phyloP scores from a whole-genome alignment of 2,888 invertebrate genomes.

The Yponomeuta plumbellus region DNA sequence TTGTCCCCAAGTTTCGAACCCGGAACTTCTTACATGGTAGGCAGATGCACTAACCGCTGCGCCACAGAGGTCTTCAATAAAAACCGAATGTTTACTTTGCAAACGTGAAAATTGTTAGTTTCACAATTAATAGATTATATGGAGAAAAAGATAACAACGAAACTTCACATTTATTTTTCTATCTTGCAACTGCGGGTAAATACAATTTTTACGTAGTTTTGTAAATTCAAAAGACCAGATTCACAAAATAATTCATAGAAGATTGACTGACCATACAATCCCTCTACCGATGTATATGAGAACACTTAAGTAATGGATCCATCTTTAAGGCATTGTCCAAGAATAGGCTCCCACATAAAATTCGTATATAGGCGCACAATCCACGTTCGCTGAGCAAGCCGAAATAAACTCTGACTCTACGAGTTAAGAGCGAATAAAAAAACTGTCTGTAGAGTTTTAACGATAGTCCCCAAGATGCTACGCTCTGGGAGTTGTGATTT shows the following conservation, averaged over 20 bases:
- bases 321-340: slow-evolving; percentile 9
- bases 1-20: too few species aligned
- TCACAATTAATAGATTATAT: too few species aligned
- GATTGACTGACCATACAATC: neutral
- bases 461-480: slow-evolving; percentile 6
- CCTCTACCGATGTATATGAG: neutral
- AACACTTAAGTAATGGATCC: slow-evolving; percentile 13
- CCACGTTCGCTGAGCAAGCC: neutral
- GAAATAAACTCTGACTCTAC: neutral
- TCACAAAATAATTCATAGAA: neutral
- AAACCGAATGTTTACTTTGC: too few species aligned
- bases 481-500: slow-evolving; percentile 5
- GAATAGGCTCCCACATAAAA: slow-evolving; percentile 1
- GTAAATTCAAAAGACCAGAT: too few species aligned
- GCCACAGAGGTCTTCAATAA: too few species aligned
- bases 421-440: neutral
- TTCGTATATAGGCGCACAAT: neutral
- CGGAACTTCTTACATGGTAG: too few species aligned
- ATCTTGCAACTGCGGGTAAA: too few species aligned
- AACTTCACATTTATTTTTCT: too few species aligned
- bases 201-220: too few species aligned
- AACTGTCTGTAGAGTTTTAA: neutral
- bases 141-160: too few species aligned
- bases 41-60: too few species aligned
- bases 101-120: too few species aligned